Percentiles rank a stretch among this genome's conserved stretches.
phyloP scores from a whole-genome alignment of 1,140 invertebrate species.

The Radopholus similis region DNA sequence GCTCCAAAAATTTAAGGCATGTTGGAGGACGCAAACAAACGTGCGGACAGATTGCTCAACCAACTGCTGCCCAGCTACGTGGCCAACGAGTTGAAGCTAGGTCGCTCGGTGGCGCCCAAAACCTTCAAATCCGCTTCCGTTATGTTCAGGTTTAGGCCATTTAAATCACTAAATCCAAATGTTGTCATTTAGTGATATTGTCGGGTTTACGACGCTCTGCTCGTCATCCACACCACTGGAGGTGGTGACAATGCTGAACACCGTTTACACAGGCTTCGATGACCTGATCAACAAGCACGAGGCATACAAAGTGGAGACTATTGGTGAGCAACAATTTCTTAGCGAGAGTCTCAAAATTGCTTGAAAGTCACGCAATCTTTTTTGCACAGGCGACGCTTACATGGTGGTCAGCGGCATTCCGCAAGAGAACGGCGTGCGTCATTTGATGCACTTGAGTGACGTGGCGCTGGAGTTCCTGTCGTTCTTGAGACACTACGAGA shows the following conservation, averaged over 20 bases:
- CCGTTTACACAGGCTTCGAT: constrained; percentile 62
- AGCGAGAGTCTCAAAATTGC: too few species aligned
- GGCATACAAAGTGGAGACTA: constrained; percentile 61
- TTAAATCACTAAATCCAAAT: not conserved
- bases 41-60: constrained; percentile 55
- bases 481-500: constrained; percentile 46
- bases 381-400: constrained; percentile 54
- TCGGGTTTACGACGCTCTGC: constrained; percentile 74
- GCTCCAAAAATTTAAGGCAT: too few species aligned
- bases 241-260: constrained; percentile 53
- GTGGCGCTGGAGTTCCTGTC: constrained; percentile 49
- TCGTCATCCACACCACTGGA: constrained; percentile 61
- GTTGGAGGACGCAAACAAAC: constrained; percentile 57
- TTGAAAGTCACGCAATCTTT: too few species aligned
- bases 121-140: constrained; percentile 70
- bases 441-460: constrained; percentile 48
- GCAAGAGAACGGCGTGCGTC: constrained; percentile 51
- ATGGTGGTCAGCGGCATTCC: constrained; percentile 58
- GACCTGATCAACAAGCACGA: constrained; percentile 58
- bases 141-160: constrained; percentile 70
- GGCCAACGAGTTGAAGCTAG: constrained; percentile 57
- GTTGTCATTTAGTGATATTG: constrained; percentile 72
- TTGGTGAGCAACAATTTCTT: constrained; percentile 29
- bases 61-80: constrained; percentile 58
- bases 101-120: constrained; percentile 54